Evolutionary conservation across 2,797 vertebrate genomes (phyloP).

Genomic region (Microctenopoma stevenorrisi): DNA sequence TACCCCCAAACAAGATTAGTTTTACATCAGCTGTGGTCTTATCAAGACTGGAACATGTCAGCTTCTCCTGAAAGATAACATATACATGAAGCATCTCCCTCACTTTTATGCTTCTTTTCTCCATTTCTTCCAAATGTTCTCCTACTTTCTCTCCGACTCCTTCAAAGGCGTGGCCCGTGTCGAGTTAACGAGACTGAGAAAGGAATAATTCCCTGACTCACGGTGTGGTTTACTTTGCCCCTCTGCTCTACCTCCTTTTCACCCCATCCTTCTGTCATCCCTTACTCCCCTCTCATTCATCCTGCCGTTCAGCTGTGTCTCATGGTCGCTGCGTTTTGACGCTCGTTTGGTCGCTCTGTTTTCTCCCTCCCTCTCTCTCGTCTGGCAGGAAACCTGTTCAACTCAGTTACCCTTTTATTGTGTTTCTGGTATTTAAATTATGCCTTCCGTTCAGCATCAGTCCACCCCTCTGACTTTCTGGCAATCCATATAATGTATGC

Average conservation of each 20-base stretch:
- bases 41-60: constrained; percentile 16
- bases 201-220: constrained; percentile 75
- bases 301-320: constrained; percentile 57
- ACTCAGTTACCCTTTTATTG: constrained; percentile 53
- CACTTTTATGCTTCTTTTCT: constrained; percentile 24
- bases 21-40: neutral
- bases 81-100: constrained; percentile 2
- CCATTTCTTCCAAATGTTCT: constrained; percentile 15
- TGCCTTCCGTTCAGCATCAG: constrained; percentile 26
- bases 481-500: constrained; percentile 22
- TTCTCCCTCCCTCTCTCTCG: constrained; percentile 40
- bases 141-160: constrained; percentile 33
- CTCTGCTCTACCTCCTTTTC: constrained; percentile 49
- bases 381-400: constrained; percentile 39
- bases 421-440: constrained; percentile 32
- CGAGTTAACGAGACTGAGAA: constrained; percentile 69
- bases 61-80: constrained; percentile 39
- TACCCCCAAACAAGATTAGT: neutral
- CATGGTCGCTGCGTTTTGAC: constrained; percentile 48
- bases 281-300: constrained; percentile 54
- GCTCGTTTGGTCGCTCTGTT: constrained; percentile 51
- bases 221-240: constrained; percentile 69
- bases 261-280: constrained; percentile 54
- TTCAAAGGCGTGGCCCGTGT: constrained; percentile 70
- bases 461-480: constrained; percentile 42